These are phyloP conservation scores for Cephus runcator DNA, from an alignment of 2,888 invertebrate species.

Conservation along the genomic window DNA sequence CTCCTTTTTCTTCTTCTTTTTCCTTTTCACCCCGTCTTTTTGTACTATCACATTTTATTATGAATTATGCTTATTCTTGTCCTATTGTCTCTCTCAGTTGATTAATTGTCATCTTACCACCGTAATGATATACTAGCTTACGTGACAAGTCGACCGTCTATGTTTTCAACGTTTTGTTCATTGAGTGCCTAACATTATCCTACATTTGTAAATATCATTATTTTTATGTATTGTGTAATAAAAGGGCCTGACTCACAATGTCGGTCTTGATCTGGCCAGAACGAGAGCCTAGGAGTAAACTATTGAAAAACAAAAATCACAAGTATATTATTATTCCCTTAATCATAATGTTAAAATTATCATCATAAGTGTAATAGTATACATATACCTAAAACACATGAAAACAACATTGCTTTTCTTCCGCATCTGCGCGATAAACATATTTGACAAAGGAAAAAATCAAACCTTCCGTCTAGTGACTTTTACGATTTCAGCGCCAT, in stretches of 20 bases:
- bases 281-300: slow-evolving; percentile 54
- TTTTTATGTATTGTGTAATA: slow-evolving; percentile 58
- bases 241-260: slow-evolving; percentile 34
- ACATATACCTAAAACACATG: background rate
- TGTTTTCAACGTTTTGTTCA: slow-evolving; percentile 50
- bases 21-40: background rate
- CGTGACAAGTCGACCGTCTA: slow-evolving; percentile 14
- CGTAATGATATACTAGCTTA: background rate
- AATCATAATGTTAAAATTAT: background rate
- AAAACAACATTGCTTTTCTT: background rate
- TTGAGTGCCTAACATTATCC: slow-evolving; percentile 60
- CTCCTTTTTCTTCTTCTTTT: background rate
- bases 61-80: background rate
- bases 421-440: background rate
- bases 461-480: background rate
- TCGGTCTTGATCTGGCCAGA: slow-evolving; percentile 49
- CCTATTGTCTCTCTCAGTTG: background rate
- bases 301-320: slow-evolving; percentile 39
- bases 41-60: background rate
- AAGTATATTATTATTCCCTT: background rate
- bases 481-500: background rate
- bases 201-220: slow-evolving; percentile 62
- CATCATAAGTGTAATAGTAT: background rate
- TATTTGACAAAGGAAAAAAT: background rate
- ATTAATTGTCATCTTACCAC: background rate